These are phyloP conservation scores for Arizona elegans DNA, from an alignment of 2,113 vertebrate genomes.

Conservation along the genomic window DNA sequence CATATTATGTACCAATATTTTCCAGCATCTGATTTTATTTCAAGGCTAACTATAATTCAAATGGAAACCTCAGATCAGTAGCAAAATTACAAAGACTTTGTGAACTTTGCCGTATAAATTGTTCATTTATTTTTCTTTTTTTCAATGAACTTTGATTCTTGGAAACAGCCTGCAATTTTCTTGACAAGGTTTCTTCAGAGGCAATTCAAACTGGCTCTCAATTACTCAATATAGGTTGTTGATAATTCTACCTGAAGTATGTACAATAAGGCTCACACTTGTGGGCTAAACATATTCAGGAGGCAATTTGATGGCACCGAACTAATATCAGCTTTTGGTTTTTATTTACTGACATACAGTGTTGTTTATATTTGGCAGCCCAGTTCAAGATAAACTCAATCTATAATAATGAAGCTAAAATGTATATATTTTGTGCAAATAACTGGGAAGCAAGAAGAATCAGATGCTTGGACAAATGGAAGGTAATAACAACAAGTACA, in stretches of 20 bases:
- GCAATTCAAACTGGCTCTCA: not conserved
- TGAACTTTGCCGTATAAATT: not conserved
- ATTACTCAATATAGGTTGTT: conserved; percentile 14
- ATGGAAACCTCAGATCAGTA: not conserved
- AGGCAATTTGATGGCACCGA: not conserved
- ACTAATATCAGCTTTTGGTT: not conserved
- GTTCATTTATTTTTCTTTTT: not conserved
- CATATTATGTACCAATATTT: not conserved
- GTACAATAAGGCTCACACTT: not conserved
- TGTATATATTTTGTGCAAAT: not conserved
- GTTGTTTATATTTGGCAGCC: not conserved
- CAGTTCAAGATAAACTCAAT: not conserved
- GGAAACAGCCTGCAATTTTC: not conserved
- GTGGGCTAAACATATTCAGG: not conserved
- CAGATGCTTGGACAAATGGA: not conserved
- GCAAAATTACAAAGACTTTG: not conserved
- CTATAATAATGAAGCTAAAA: not conserved
- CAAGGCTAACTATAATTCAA: not conserved
- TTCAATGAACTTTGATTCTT: not conserved
- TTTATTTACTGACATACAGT: not conserved
- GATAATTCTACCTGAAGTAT: conserved; percentile 29
- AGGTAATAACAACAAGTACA: not conserved
- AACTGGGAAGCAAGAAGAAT: not conserved
- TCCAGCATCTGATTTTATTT: not conserved
- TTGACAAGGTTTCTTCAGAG: not conserved